phyloP scores from a whole-genome alignment of 2,113 vertebrate genomes.

The Dipodomys merriami region DNA sequence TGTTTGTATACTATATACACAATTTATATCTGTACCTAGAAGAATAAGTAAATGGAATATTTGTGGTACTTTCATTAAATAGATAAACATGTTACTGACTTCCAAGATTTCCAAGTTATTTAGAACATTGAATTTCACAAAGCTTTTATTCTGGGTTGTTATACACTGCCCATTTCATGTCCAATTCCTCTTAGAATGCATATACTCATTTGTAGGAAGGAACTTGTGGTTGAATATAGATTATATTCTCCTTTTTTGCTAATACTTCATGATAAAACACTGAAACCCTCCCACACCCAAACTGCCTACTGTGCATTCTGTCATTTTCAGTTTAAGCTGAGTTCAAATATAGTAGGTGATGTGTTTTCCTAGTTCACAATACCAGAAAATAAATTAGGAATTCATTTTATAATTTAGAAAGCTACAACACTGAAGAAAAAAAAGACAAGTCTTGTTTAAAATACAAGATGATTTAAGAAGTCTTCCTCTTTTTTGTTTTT shows the following conservation, averaged over 20 bases:
- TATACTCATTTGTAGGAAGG: background rate
- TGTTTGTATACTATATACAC: background rate
- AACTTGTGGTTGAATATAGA: background rate
- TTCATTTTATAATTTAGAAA: too few relatives aligned
- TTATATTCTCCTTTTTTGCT: background rate
- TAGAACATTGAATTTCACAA: background rate
- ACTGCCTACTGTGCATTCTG: background rate
- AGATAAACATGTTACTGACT: background rate
- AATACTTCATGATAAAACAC: background rate
- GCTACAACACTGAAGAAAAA: background rate
- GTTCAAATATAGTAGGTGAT: background rate
- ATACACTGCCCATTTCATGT: background rate
- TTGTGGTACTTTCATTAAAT: background rate
- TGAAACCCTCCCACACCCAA: background rate
- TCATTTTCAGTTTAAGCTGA: background rate
- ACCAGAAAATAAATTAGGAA: background rate
- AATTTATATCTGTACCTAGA: background rate
- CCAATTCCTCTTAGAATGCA: background rate
- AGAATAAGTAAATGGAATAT: background rate
- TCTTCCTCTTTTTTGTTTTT: background rate
- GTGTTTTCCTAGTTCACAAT: background rate
- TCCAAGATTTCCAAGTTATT: too few relatives aligned
- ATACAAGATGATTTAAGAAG: background rate
- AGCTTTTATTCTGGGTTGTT: background rate
- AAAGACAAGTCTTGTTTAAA: background rate